Evolutionary conservation across 2,797 vertebrate species (phyloP).

Genomic region (Etheostoma nigrum): DNA sequence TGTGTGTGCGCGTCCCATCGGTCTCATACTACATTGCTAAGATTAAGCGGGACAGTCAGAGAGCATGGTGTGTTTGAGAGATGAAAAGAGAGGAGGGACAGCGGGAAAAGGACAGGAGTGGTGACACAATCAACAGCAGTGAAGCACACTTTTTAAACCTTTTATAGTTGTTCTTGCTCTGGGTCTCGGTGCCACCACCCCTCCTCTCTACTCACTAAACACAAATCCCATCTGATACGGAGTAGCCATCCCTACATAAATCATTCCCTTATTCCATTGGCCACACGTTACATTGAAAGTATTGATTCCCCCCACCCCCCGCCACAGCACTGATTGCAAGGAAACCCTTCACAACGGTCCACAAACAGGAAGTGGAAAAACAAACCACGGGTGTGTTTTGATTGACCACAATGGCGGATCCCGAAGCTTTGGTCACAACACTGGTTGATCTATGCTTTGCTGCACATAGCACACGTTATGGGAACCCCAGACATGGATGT

Average conservation of each 20-base stretch:
- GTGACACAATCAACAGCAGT: slow-evolving; percentile 57
- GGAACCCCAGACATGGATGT: background rate
- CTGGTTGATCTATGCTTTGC: slow-evolving; percentile 22
- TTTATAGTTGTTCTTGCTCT: slow-evolving; percentile 70
- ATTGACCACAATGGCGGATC: slow-evolving; percentile 73
- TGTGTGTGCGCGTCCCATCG: slow-evolving; percentile 35
- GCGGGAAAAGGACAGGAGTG: slow-evolving; percentile 50
- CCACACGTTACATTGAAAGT: slow-evolving; percentile 96
- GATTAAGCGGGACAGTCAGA: slow-evolving; percentile 84
- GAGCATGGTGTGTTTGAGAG: slow-evolving; percentile 62
- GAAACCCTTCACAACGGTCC: slow-evolving; percentile 92
- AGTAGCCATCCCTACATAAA: slow-evolving; percentile 95
- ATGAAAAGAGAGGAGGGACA: slow-evolving; percentile 53
- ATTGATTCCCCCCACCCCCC: slow-evolving; percentile 90
- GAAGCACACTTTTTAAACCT: slow-evolving; percentile 62
- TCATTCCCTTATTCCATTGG: slow-evolving; percentile 98
- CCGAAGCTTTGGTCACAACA: slow-evolving; percentile 51
- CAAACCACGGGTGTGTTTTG: slow-evolving; percentile 70
- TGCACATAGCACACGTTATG: background rate
- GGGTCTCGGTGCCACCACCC: slow-evolving; percentile 73
- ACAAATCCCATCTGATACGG: slow-evolving; percentile 93
- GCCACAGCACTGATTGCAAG: slow-evolving; percentile 89
- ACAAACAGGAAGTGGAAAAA: slow-evolving; percentile 86
- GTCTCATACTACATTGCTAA: slow-evolving; percentile 79
- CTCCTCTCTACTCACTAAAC: slow-evolving; percentile 81